Conservation (phyloP, 2,797 vertebrate genomes). For the Staurois parvus region DNA sequence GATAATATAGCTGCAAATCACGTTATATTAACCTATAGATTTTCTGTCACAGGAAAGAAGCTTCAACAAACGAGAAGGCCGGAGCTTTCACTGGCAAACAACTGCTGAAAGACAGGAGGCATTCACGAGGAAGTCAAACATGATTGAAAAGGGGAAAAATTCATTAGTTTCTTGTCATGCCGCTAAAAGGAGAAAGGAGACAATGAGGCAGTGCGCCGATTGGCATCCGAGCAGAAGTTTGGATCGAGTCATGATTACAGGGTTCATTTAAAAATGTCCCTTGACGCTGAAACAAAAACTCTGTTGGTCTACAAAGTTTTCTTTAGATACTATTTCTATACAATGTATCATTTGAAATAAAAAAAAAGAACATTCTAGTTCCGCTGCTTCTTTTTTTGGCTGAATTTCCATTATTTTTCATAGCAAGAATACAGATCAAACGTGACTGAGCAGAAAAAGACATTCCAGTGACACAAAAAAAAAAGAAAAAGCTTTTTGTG, state of each 20-base stretch:
- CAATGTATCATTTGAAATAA: background rate
- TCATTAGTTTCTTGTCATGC: slow-evolving; percentile 42
- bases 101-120: slow-evolving; percentile 4
- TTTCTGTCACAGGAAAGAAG: slow-evolving; percentile 27
- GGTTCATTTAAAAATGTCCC: background rate
- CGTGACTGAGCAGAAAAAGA: background rate
- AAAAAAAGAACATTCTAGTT: background rate
- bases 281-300: background rate
- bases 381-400: background rate
- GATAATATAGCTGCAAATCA: slow-evolving; percentile 37
- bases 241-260: background rate
- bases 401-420: background rate
- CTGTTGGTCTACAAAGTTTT: background rate
- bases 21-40: slow-evolving; percentile 54
- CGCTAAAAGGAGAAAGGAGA: background rate
- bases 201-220: slow-evolving; percentile 3
- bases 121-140: slow-evolving; percentile 11
- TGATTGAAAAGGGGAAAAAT: slow-evolving; percentile 32
- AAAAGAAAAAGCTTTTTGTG: too few species aligned
- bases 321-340: background rate
- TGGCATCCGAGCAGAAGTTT: background rate
- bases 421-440: background rate
- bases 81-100: background rate
- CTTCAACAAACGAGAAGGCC: slow-evolving; percentile 14
- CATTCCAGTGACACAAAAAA: too few species aligned